Evolutionary conservation across 2,888 invertebrate genomes (phyloP).

Genomic region (Clivina fossor): DNA sequence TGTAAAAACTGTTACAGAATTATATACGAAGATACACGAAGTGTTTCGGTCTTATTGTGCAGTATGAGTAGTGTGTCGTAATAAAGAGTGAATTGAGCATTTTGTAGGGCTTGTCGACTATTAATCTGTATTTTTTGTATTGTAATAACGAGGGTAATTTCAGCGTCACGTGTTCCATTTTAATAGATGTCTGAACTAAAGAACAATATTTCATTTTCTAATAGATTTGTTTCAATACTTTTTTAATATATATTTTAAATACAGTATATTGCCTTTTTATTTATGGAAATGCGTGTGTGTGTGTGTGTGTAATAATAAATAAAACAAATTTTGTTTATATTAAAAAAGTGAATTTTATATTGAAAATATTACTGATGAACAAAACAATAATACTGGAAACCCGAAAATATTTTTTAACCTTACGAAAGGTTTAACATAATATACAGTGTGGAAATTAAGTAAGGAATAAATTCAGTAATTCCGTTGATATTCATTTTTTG

Average conservation of each 20-base stretch:
- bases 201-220: not conserved
- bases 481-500: too few relatives aligned
- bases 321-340: too few relatives aligned
- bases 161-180: conserved; percentile 41
- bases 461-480: too few relatives aligned
- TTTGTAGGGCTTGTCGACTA: conserved; percentile 36
- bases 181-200: conserved; percentile 10
- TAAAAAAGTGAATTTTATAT: too few relatives aligned
- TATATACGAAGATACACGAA: conserved; percentile 15
- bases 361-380: too few relatives aligned
- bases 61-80: not conserved
- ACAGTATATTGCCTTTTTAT: not conserved
- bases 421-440: too few relatives aligned
- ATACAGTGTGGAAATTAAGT: too few relatives aligned
- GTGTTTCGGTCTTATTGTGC: not conserved
- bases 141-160: conserved; percentile 43
- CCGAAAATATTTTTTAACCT: too few relatives aligned
- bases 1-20: too few relatives aligned
- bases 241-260: not conserved
- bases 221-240: not conserved
- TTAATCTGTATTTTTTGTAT: conserved; percentile 41
- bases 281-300: not conserved
- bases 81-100: conserved; percentile 30
- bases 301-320: too few relatives aligned
- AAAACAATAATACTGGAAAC: too few relatives aligned